phyloP scores from a whole-genome alignment of 92 coral and sea anemone species.

The Parazoanthus darwini region DNA sequence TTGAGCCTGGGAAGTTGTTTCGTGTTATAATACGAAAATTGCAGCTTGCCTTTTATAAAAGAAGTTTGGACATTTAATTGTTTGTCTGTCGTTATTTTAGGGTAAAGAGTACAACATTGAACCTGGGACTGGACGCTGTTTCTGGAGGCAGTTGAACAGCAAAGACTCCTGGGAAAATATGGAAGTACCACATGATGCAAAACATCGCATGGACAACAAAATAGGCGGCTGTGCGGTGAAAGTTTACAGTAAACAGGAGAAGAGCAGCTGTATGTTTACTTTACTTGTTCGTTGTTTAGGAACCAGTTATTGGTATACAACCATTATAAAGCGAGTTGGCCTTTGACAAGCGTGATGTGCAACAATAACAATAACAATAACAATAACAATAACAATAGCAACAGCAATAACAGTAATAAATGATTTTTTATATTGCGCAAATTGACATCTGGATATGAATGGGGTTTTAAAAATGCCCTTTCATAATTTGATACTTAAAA shows the following conservation, averaged over 20 bases:
- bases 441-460: too few relatives aligned
- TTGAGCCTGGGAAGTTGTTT: too few relatives aligned
- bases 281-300: background rate
- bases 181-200: conserved; percentile 20
- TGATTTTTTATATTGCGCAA: too few relatives aligned
- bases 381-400: too few relatives aligned
- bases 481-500: too few relatives aligned
- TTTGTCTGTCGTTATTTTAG: background rate
- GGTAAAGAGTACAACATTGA: conserved; percentile 1
- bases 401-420: too few relatives aligned
- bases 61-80: too few relatives aligned
- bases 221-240: conserved; percentile 13
- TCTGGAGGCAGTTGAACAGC: background rate
- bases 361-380: too few relatives aligned
- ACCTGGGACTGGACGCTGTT: background rate
- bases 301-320: background rate
- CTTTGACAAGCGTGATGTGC: too few relatives aligned
- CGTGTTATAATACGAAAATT: too few relatives aligned
- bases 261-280: background rate
- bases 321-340: background rate
- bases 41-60: too few relatives aligned
- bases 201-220: background rate
- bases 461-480: too few relatives aligned
- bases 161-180: background rate
- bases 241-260: background rate